These are phyloP conservation scores for Merops nubicus DNA, from an alignment of 2,113 vertebrate genomes.

Conservation along the genomic window DNA sequence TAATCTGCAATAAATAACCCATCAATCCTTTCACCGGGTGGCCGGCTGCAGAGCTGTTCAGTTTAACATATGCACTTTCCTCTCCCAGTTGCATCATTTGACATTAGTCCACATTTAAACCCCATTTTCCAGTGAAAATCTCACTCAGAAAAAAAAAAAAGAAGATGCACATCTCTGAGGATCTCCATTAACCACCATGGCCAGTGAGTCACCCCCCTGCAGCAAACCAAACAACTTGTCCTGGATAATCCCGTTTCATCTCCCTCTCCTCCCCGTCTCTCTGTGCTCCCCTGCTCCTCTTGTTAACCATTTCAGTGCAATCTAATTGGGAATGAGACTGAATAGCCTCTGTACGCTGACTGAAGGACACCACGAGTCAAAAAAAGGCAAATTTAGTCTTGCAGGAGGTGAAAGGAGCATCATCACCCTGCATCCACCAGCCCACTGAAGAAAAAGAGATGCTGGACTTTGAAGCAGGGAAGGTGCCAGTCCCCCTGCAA, in stretches of 20 bases:
- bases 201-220: slow-evolving; percentile 25
- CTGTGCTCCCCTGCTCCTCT: neutral
- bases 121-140: neutral
- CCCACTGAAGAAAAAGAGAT: neutral
- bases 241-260: slow-evolving; percentile 12
- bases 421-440: neutral
- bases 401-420: neutral
- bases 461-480: neutral
- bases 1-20: slow-evolving; percentile 45
- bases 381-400: neutral
- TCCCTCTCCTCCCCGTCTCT: neutral
- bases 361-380: neutral
- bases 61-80: slow-evolving; percentile 8
- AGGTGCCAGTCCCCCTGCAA: neutral
- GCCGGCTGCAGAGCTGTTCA: neutral
- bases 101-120: slow-evolving; percentile 9
- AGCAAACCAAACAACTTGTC: neutral
- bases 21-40: neutral
- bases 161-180: neutral
- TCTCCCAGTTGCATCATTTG: neutral
- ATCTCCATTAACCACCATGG: neutral
- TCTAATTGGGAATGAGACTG: neutral
- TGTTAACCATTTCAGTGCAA: neutral
- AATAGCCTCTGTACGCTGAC: neutral
- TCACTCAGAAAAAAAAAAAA: neutral